A percentile compares a stretch with the other conserved stretches of the same genome.
Conservation (phyloP, 2,888 invertebrate genomes). For the Cordylochernes scorpioides region DNA sequence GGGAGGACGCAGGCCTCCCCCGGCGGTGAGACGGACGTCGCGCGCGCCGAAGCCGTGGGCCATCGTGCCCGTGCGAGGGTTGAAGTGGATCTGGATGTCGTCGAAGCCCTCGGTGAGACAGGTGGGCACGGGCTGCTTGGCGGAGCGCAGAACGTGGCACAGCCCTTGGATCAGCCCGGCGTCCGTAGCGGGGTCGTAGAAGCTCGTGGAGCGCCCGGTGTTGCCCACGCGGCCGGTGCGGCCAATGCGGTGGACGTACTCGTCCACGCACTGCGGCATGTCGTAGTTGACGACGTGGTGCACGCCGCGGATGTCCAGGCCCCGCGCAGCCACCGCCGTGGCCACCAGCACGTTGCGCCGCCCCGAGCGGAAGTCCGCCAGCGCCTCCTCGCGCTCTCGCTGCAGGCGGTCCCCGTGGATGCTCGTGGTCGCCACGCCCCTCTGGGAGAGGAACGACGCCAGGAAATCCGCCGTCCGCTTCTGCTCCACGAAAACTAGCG, state of each 20-base stretch:
- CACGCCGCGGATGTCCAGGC: conserved; percentile 59
- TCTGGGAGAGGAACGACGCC: conserved; percentile 50
- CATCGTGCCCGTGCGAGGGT: no score
- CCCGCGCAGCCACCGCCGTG: conserved; percentile 77
- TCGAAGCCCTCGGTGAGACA: conserved; percentile 31
- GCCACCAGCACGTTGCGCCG: conserved; percentile 55
- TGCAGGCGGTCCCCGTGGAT: conserved; percentile 47
- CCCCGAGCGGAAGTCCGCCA: conserved; percentile 49
- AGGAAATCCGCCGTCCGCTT: conserved; percentile 71
- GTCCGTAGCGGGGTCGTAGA: conserved; percentile 37
- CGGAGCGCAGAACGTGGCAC: conserved; percentile 38
- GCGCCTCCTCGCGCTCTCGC: conserved; percentile 38
- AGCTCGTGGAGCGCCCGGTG: conserved; percentile 22
- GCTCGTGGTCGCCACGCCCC: conserved; percentile 37
- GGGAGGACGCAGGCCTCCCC: no score
- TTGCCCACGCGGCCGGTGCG: conserved; percentile 27
- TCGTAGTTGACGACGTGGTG: conserved; percentile 29
- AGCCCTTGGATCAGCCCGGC: conserved; percentile 33
- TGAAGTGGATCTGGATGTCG: no score
- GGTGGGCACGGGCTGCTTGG: conserved; percentile 48
- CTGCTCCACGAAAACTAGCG: conserved; percentile 61
- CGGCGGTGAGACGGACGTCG: no score
- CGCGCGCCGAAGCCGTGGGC: no score
- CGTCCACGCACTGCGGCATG: conserved; percentile 23
- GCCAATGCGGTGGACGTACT: conserved; percentile 28